A percentile compares a stretch with the other conserved stretches of the same genome.
phyloP scores from a whole-genome alignment of 2,888 invertebrate species.

The Caenorhabditis wallacei region DNA sequence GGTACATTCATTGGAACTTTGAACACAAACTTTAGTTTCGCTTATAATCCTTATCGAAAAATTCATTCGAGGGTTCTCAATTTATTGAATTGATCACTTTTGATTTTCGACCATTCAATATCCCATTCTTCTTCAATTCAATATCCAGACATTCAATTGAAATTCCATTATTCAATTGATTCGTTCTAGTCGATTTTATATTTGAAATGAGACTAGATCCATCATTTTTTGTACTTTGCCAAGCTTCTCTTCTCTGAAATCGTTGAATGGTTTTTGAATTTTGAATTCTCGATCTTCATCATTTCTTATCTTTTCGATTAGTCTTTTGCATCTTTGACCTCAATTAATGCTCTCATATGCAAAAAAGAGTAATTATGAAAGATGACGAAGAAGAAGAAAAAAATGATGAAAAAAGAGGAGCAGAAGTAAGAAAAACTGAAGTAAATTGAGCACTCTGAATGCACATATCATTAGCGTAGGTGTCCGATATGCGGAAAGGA shows the following conservation, averaged over 20 bases:
- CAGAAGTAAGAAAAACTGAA: conserved; percentile 3
- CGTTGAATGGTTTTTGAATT: background rate
- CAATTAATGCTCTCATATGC: conserved; percentile 14
- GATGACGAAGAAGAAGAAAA: conserved; percentile 2
- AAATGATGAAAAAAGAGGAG: conserved; percentile 5
- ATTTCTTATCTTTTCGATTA: conserved; percentile 16
- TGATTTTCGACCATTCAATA: background rate
- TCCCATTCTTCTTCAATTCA: background rate
- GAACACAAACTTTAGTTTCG: background rate
- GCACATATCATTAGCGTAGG: conserved; percentile 63
- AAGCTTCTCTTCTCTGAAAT: background rate
- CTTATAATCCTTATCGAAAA: too few species aligned
- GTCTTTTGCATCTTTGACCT: conserved; percentile 39
- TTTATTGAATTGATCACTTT: too few species aligned
- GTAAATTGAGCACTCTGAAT: conserved; percentile 62
- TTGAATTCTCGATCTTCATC: background rate
- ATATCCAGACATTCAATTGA: background rate
- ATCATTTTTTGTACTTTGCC: background rate
- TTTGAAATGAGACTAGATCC: background rate
- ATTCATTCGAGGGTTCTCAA: too few species aligned
- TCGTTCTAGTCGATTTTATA: background rate
- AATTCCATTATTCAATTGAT: background rate
- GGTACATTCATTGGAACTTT: too few species aligned
- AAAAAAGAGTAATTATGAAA: conserved; percentile 27
- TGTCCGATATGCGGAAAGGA: conserved; percentile 39